A percentile compares a stretch with the other conserved stretches of the same genome.
Conservation (phyloP, 2,888 invertebrate species). For the Galerucella nymphaeae region DNA sequence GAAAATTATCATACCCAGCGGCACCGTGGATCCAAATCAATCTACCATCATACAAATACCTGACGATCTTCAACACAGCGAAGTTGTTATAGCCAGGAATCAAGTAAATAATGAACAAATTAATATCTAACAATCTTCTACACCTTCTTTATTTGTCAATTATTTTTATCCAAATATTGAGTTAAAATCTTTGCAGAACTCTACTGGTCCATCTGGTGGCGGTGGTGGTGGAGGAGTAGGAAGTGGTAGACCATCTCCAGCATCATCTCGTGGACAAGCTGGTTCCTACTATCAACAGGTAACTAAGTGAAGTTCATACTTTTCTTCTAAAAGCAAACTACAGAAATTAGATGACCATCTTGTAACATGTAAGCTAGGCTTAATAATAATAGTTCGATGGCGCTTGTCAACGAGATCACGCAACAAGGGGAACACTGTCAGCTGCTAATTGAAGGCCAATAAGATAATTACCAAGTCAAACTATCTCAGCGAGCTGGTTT, state of each 20-base stretch:
- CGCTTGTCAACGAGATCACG: too few species aligned
- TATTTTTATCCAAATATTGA: background rate
- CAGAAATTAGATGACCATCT: too few species aligned
- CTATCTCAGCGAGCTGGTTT: too few species aligned
- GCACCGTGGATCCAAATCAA: slow-evolving; percentile 57
- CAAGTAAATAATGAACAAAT: background rate
- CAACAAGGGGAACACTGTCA: too few species aligned
- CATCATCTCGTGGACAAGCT: background rate
- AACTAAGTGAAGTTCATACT: background rate
- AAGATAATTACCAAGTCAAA: too few species aligned
- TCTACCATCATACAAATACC: slow-evolving; percentile 59
- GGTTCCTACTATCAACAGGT: background rate
- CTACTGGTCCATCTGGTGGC: background rate
- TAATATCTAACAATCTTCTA: too few species aligned
- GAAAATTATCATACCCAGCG: slow-evolving; percentile 57
- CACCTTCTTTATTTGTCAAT: too few species aligned
- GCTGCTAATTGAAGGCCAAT: too few species aligned
- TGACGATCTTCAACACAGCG: slow-evolving; percentile 50
- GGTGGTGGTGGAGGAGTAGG: background rate
- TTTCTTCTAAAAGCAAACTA: too few species aligned
- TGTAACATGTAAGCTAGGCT: too few species aligned
- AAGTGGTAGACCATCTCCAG: background rate
- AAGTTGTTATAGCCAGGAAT: slow-evolving; percentile 52
- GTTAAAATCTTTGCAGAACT: background rate
- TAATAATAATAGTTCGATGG: too few species aligned